These are phyloP conservation scores for Lamproptera curius DNA, from an alignment of 2,888 invertebrate species.

Conservation along the genomic window DNA sequence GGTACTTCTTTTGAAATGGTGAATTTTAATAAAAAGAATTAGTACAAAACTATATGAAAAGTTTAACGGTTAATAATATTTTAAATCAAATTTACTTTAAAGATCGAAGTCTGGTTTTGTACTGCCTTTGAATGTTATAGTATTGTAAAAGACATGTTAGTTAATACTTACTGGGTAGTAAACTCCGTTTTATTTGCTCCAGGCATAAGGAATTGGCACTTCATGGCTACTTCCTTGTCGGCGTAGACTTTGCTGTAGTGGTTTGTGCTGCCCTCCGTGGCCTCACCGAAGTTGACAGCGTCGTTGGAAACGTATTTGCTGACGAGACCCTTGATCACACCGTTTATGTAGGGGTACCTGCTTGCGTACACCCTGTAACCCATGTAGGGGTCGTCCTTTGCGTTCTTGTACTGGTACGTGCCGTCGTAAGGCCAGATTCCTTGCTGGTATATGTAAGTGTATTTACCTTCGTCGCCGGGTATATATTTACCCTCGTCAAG, in stretches of 20 bases:
- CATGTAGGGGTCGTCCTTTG: slow-evolving; percentile 42
- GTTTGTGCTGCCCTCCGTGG: slow-evolving; percentile 40
- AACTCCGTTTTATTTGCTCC: slow-evolving; percentile 41
- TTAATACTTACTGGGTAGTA: slow-evolving; percentile 59
- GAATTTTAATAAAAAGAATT: not conserved
- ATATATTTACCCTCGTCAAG: slow-evolving; percentile 71
- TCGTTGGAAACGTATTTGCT: slow-evolving; percentile 56
- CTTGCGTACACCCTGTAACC: slow-evolving; percentile 55
- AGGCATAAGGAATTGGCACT: slow-evolving; percentile 52
- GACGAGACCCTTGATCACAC: slow-evolving; percentile 50
- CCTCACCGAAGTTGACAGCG: slow-evolving; percentile 41
- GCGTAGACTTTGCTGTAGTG: slow-evolving; percentile 47
- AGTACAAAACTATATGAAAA: not conserved
- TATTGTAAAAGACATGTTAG: not conserved
- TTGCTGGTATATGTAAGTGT: slow-evolving; percentile 33
- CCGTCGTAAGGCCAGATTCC: slow-evolving; percentile 33
- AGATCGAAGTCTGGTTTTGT: not conserved
- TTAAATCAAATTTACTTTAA: not conserved
- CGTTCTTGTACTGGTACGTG: slow-evolving; percentile 35
- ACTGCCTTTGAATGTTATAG: not conserved
- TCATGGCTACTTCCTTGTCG: slow-evolving; percentile 53
- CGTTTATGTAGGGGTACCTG: slow-evolving; percentile 58
- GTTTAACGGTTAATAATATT: not conserved
- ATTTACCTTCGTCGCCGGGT: slow-evolving; percentile 54
- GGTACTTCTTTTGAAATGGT: not conserved